Base-by-base conservation (phyloP, 2,113 vertebrate species). In the Nycticebus coucang region DNA sequence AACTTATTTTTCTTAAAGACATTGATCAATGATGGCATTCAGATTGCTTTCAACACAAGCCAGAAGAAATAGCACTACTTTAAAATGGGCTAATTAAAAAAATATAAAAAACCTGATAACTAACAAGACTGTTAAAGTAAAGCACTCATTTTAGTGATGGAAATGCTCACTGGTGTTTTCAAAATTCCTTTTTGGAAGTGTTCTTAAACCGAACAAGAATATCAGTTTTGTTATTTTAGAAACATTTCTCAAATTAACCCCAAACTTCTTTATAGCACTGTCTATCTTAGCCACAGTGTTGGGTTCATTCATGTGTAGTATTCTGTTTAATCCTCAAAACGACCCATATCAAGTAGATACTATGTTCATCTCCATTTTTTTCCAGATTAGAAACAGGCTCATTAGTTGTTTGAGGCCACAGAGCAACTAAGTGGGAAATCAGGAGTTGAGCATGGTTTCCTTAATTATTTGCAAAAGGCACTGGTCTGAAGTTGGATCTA, bases 391-490 rank as follows among this genome's bases (percentile, higher is more conserved):
- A 95, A 87, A 86, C 0, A 95, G 9, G 26, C 17, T 94, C 13
- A 66, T 82, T 91, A 85, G 33, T 79, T 84, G 24, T 80, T 94
- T 79, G 53, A 45, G 81, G 68, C 14, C 33, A 62, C 7, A 74
- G 66, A 74, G 26, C 57, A 75, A 94, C 15, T 64, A 92, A 64
- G 9, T 13, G 13, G 45, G 62, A 97, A 95, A 87, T 50, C 7
- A 77, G 62, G 21, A 93, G 78, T 2, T 84, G 28, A 91, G 59
- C 12, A 79, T 80, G 7, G 22, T 60, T 89, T 92, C 37, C 50
- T 91, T 84, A 87, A 93, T 62, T 92, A 85, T 95, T 71, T 95
- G 87, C 37, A 96, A 92, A 94, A 5, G 66, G 24, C 26, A 57
- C 33, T 94, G 45, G 53, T 88, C 33, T 93, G 15, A 89, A 87